These are phyloP conservation scores for Dasypogon diadema DNA, from an alignment of 2,888 invertebrate genomes.

Conservation along the genomic window DNA sequence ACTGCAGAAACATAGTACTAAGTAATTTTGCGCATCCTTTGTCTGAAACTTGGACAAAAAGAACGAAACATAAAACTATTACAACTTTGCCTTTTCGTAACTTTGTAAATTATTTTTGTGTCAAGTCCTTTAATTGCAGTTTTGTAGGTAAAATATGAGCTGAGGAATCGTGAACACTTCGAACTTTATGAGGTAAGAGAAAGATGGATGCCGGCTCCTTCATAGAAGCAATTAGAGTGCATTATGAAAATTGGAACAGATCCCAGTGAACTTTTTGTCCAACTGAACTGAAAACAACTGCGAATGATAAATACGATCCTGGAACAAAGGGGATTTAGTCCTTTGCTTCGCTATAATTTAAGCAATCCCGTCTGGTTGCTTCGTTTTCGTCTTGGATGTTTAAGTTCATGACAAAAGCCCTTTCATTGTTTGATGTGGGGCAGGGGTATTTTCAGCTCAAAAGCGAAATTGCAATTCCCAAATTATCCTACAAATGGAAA, in stretches of 20 bases:
- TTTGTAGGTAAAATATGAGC: constrained; percentile 26
- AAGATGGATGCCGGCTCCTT: not conserved
- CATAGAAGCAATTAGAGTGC: constrained; percentile 18
- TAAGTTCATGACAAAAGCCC: not conserved
- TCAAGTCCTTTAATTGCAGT: constrained; percentile 38
- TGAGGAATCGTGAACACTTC: constrained; percentile 1
- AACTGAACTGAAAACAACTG: not conserved
- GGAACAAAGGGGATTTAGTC: not conserved
- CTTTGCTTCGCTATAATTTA: not conserved
- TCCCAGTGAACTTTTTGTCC: constrained; percentile 31
- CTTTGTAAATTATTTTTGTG: constrained; percentile 41
- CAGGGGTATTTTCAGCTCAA: not conserved
- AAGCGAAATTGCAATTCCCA: not conserved
- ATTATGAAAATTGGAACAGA: constrained; percentile 33
- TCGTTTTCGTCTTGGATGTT: not conserved
- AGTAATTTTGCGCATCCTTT: constrained; percentile 33
- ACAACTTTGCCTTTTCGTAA: constrained; percentile 33
- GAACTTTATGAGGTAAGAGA: not conserved
- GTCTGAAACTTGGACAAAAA: constrained; percentile 21
- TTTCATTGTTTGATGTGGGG: not conserved
- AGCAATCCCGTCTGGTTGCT: not conserved
- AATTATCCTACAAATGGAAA: not conserved
- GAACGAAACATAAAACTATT: constrained; percentile 31
- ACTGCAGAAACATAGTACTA: constrained; percentile 21
- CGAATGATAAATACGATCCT: constrained; percentile 23